Base-by-base conservation (phyloP, 2,797 vertebrate genomes). In the Remorina albescens region DNA sequence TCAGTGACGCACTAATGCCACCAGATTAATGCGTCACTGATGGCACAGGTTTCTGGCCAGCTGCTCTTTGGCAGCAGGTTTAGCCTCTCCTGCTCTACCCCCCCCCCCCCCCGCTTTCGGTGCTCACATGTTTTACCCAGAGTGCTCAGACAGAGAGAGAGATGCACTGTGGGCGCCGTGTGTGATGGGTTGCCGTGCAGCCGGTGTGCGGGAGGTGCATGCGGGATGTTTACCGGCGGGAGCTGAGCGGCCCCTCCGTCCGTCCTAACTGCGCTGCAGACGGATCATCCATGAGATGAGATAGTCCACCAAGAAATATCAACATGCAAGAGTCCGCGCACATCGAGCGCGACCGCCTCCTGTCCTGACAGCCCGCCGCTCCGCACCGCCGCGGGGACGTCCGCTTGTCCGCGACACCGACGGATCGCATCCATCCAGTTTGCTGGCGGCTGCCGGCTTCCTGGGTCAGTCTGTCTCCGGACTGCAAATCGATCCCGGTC, bases 11-110 rank as follows among this genome's bases (percentile, higher is more conserved):
- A 88, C 71, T 61, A 7, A 21, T 80, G 42, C 9, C 79, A 39
- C 9, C 79, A 58, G 65, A 79, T 81, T 49, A 64, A 66, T 85
- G 74, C 82, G 83, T 91, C 87, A 90, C 55, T 34, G 63, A 69
- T 28, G 6, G 68, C 72, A 75, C 85, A 76, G 74, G 74, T 74
- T 73, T 67, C 8, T 65, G 74, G 9, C 32, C 9, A 68, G 67
- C 44, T 76, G 54, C 60, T 65, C 62, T 78, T 54, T 62, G 69
- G 39, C 64, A 66, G 74, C 59, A 70, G 83, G 46, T 73, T 80
- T 65, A 59, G 55, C 39, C 41, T 66, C 9, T 37, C 4, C 51
- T 71, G 25, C n/a, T n/a, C n/a, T n/a, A n/a, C n/a, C 54, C 69
- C 72, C 49, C 62, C 63, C 46, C 28, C 60, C 71, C 82, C 18